Base-by-base conservation (phyloP, 2,113 vertebrate genomes). In the Tautogolabrus adspersus region DNA sequence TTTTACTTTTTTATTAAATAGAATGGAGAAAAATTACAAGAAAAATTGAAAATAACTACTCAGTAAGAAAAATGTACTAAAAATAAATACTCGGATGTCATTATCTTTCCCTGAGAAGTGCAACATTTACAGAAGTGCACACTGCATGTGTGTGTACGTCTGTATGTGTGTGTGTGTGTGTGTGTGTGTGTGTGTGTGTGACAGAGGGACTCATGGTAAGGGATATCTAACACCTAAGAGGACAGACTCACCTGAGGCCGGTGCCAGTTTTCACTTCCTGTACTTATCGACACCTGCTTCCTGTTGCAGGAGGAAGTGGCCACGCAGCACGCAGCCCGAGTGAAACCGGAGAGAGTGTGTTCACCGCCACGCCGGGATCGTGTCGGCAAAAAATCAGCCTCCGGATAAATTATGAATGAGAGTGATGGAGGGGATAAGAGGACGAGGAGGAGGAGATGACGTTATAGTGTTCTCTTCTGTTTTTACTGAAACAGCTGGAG, bases 331-430 rank as follows among this genome's bases (percentile, higher is more conserved):
- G 37, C 81, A 60, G 83, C 77, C 73, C 16, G 21, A 60, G 85
- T 89, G 92, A 90, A 92, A 92, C 87, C 54, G 60, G 88, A 90
- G 88, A 89, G 72, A 79, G 86, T 87, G 89, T 92, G 87, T 90
- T 82, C 75, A 75, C 76, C 60, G 75, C 89, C 66, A 82, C 74
- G 79, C 85, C 59, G 83, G 66, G 91, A 89, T 82, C 86, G 91
- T 92, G 92, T 93, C 89, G 81, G 91, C 91, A 93, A 87, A 93
- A 91, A 93, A 87, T 89, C 88, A 73, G 84, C 89, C 91, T 92
- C 93, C 93, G 85, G 87, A 95, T 95, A 92, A 95, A 95, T 95
- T 94, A 95, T 95, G 93, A 94, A 94, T 90, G 92, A 92, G 84
- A 88, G 91, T 89, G 91, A 91, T 91, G 87, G 89, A 92, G 82